phyloP scores from a whole-genome alignment of 2,797 vertebrate species.

The Chelidonichthys spinosus region DNA sequence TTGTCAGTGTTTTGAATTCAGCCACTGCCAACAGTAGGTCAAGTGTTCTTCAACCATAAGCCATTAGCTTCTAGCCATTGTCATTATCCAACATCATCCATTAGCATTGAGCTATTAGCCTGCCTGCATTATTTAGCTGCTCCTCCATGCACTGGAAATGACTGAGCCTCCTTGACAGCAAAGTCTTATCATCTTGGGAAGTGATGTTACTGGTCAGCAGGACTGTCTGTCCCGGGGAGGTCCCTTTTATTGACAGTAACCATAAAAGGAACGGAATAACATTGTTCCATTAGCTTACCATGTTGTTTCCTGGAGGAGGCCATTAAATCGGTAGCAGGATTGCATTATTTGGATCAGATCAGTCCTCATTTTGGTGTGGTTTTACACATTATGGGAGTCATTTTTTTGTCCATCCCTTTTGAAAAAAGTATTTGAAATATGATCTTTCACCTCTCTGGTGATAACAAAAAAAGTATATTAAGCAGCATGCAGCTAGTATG shows the following conservation, averaged over 20 bases:
- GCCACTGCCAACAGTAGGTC: slow-evolving; percentile 15
- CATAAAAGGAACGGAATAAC: slow-evolving; percentile 11
- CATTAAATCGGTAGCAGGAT: neutral
- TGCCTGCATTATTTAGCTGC: slow-evolving; percentile 75
- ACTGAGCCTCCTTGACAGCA: slow-evolving; percentile 33
- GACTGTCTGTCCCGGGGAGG: neutral
- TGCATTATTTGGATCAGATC: neutral
- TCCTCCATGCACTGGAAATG: slow-evolving; percentile 38
- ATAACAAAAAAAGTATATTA: slow-evolving; percentile 33
- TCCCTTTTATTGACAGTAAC: slow-evolving; percentile 26
- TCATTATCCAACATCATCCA: slow-evolving; percentile 53
- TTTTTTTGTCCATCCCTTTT: slow-evolving; percentile 32
- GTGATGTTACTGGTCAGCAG: slow-evolving; percentile 28
- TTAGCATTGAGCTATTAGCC: slow-evolving; percentile 60
- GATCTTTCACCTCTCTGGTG: slow-evolving; percentile 14
- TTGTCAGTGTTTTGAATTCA: slow-evolving; percentile 15
- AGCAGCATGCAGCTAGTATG: slow-evolving; percentile 25
- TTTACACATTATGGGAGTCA: neutral
- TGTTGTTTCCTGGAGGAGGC: neutral
- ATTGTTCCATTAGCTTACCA: slow-evolving; percentile 16
- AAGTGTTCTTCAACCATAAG: slow-evolving; percentile 43
- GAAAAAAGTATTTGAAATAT: slow-evolving; percentile 33
- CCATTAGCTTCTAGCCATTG: slow-evolving; percentile 55
- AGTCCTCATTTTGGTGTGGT: neutral
- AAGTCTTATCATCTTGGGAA: neutral